These are phyloP conservation scores for Drosophila mettleri DNA, from an alignment of 2,888 invertebrate species.

Conservation along the genomic window DNA sequence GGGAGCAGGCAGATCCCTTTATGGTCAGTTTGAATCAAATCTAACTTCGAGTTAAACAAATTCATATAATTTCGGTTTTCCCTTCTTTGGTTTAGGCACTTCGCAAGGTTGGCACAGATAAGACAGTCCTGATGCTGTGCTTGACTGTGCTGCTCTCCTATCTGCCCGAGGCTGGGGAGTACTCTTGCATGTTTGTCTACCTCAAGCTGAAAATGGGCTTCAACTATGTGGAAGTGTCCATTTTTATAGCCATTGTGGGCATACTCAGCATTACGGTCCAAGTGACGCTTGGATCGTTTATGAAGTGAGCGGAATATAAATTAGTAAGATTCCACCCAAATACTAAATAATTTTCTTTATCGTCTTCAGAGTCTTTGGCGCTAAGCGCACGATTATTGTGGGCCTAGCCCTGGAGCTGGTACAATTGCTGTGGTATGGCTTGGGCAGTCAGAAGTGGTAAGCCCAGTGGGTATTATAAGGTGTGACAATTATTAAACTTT, in stretches of 20 bases:
- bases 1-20: constrained; percentile 99
- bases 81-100: constrained; percentile 86
- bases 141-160: constrained; percentile 99
- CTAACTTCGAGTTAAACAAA: background rate
- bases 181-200: constrained; percentile 99
- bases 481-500: background rate
- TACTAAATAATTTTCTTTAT: background rate
- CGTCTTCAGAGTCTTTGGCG: constrained; percentile 88
- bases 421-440: constrained; percentile 98
- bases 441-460: constrained; percentile 97
- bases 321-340: background rate
- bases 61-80: too few species aligned
- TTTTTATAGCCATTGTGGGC: constrained; percentile 98
- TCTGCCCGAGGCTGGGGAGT: constrained; percentile 99
- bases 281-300: constrained; percentile 92
- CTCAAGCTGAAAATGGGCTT: constrained; percentile 99
- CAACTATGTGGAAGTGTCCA: constrained; percentile 96
- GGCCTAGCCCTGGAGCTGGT: constrained; percentile 98
- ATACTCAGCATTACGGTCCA: constrained; percentile 98
- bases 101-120: constrained; percentile 96
- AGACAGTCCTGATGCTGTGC: constrained; percentile 98
- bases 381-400: constrained; percentile 98
- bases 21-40: constrained; percentile 86
- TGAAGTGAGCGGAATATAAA: constrained; percentile 86
- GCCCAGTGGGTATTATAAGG: constrained; percentile 36